A percentile compares a stretch with the other conserved stretches of the same genome.
Evolutionary conservation across 2,113 vertebrate species (phyloP).

Genomic region (Channa maculata): DNA sequence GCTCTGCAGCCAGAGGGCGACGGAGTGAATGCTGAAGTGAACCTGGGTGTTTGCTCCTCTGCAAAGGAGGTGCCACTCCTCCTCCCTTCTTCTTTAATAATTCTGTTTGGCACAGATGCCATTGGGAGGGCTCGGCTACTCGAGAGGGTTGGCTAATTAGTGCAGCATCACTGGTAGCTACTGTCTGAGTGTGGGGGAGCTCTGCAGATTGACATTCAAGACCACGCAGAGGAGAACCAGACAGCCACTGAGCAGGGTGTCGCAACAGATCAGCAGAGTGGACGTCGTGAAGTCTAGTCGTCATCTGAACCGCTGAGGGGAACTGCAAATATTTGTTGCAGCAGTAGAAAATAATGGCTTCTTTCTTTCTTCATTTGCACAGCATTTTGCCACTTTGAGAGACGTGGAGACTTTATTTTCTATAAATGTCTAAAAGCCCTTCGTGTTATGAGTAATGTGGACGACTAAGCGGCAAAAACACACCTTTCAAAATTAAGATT

Average conservation of each 20-base stretch:
- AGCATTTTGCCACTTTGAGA: background rate
- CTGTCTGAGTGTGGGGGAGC: constrained; percentile 63
- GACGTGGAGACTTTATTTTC: constrained; percentile 9
- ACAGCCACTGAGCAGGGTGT: constrained; percentile 56
- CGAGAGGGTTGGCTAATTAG: constrained; percentile 76
- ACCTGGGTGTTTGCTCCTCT: constrained; percentile 59
- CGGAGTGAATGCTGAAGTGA: constrained; percentile 60
- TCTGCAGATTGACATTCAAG: constrained; percentile 71
- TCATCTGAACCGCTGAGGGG: constrained; percentile 36
- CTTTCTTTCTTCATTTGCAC: background rate
- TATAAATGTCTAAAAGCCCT: constrained; percentile 13
- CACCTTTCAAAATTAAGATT: constrained; percentile 14
- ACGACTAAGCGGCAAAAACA: constrained; percentile 25
- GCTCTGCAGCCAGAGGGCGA: constrained; percentile 52
- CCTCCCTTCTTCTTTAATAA: constrained; percentile 71
- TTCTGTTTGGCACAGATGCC: constrained; percentile 78
- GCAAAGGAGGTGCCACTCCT: constrained; percentile 61
- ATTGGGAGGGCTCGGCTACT: constrained; percentile 66
- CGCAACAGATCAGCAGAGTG: constrained; percentile 41
- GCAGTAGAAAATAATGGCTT: constrained; percentile 27
- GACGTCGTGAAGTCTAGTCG: constrained; percentile 25
- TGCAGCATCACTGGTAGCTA: constrained; percentile 66
- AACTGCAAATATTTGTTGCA: constrained; percentile 23
- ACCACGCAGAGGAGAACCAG: constrained; percentile 60
- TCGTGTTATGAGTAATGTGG: constrained; percentile 19